These are phyloP conservation scores for Itoplectis maculator DNA, from an alignment of 2,888 invertebrate species.

Conservation along the genomic window DNA sequence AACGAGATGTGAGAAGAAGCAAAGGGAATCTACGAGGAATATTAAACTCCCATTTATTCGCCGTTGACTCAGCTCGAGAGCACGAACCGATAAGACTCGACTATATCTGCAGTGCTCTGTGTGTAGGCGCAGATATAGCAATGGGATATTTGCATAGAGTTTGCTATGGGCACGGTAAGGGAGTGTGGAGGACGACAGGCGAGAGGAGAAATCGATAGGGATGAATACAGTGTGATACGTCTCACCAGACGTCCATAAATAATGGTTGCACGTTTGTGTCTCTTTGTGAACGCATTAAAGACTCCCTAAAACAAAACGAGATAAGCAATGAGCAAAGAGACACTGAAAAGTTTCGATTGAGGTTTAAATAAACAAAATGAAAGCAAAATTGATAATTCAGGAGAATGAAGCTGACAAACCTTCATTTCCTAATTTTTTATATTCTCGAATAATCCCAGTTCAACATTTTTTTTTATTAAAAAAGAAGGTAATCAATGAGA, in stretches of 20 bases:
- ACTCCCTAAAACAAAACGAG: background rate
- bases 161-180: slow-evolving; percentile 15
- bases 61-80: slow-evolving; percentile 35
- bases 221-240: slow-evolving; percentile 48
- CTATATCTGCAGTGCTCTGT: slow-evolving; percentile 19
- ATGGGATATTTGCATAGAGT: slow-evolving; percentile 47
- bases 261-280: slow-evolving; percentile 44
- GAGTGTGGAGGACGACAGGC: slow-evolving; percentile 10
- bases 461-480: no score
- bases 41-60: slow-evolving; percentile 59
- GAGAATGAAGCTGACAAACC: no score
- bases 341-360: no score
- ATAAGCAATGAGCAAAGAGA: background rate
- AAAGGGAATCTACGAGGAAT: slow-evolving; percentile 36
- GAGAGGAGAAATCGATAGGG: slow-evolving; percentile 56
- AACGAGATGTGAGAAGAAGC: slow-evolving; percentile 18
- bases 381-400: no score
- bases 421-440: no score
- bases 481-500: no score
- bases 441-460: no score
- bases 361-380: no score
- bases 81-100: slow-evolving; percentile 37
- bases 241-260: slow-evolving; percentile 49
- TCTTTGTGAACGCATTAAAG: background rate
- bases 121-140: slow-evolving; percentile 24